Percentiles rank a stretch among this genome's conserved stretches.
Evolutionary conservation across 1,140 invertebrate species (phyloP).

Genomic region (Sitophilus oryzae): DNA sequence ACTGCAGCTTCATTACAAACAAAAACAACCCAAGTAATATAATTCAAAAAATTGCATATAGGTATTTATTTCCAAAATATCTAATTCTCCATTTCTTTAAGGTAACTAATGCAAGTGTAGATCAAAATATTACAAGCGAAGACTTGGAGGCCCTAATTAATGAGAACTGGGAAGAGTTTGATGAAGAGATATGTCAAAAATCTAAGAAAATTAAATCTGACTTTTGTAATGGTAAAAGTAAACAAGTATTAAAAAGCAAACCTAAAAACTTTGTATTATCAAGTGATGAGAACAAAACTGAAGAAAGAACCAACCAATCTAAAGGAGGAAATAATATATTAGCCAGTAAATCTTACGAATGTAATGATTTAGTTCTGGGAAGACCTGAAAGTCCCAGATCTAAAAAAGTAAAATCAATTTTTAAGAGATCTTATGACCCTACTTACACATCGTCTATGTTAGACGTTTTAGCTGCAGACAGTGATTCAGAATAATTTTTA

Average conservation of each 20-base stretch:
- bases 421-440: slow-evolving; percentile 36
- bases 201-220: too few relatives aligned
- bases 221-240: too few relatives aligned
- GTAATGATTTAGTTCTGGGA: slow-evolving; percentile 19
- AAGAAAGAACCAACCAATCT: neutral
- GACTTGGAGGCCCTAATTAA: slow-evolving; percentile 26
- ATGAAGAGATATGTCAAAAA: slow-evolving; percentile 11
- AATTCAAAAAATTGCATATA: neutral
- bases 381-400: slow-evolving; percentile 33
- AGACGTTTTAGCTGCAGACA: slow-evolving; percentile 29
- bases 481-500: slow-evolving; percentile 33
- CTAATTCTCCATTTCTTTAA: neutral
- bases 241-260: too few relatives aligned
- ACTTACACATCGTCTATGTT: slow-evolving; percentile 28
- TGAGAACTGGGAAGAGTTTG: slow-evolving; percentile 33
- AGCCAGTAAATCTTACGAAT: too few relatives aligned
- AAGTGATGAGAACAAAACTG: slow-evolving; percentile 2
- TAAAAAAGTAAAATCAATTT: slow-evolving; percentile 34
- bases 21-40: slow-evolving; percentile 24
- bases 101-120: slow-evolving; percentile 4
- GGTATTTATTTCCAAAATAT: too few relatives aligned
- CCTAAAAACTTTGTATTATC: slow-evolving; percentile 4
- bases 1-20: slow-evolving; percentile 21
- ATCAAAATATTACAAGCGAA: slow-evolving; percentile 26
- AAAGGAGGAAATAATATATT: too few relatives aligned